Evolutionary conservation across 2,113 vertebrate genomes (phyloP), one percentile per base, ranked within the genome.

Genomic region (Silurus glanis): DNA sequence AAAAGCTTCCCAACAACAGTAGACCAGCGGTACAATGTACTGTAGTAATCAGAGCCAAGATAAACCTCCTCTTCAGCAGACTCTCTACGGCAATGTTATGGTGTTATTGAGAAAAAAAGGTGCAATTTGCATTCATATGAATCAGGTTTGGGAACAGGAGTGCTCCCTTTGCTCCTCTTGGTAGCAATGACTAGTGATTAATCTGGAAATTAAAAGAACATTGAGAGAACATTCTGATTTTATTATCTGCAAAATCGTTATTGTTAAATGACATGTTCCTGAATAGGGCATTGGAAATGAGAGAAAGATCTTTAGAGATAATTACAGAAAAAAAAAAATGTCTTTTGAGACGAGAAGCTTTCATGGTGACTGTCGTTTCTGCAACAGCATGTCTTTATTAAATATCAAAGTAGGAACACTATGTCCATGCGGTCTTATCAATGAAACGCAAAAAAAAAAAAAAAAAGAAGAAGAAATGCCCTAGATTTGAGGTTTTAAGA

Each of bases 201-300:
- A 53, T 25, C 25, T 61, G 88, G 72, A 49, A 85, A 86, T 37
- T 23, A 75, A 64, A 86, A 82, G 74, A 37, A 25, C 13, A 74
- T 75, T 9, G 13, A 62, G 79, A 82, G 87, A 91, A 75, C 28
- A 83, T 86, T 25, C 53, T 85, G 85, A 90, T 88, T 88, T 80
- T 61, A 76, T 83, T 85, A 89, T 81, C 80, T 62, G 25, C 66
- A 66, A 72, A 78, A 88, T 88, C 83, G 51, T 87, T 90, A 87
- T 74, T 61, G 55, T 87, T 85, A 83, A 86, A 89, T 83, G 83
- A 74, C 78, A 75, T 86, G 88, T 82, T 85, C 67, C 76, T 82
- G 76, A 72, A 85, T 56, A 71, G 25, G 62, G 83, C 6, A 25
- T 74, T 59, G 23, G 19, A 78, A 51, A n/a, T 5, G 5, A 23